phyloP scores from a whole-genome alignment of 1,140 invertebrate genomes.

The Drosophila ogumai region DNA sequence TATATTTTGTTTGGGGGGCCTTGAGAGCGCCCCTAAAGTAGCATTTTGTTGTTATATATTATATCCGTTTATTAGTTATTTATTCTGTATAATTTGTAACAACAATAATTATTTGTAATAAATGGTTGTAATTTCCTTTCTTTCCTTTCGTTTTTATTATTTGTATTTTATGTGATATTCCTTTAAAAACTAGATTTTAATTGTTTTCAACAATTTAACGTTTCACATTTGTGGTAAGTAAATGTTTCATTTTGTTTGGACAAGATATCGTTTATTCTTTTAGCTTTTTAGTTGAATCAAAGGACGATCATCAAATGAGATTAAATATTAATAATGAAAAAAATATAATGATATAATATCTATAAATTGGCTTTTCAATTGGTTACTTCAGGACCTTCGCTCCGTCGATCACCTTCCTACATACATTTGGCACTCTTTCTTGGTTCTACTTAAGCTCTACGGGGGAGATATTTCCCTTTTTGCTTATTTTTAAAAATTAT shows the following conservation, averaged over 20 bases:
- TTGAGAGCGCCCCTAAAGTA: constrained; percentile 37
- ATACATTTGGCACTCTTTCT: constrained; percentile 51
- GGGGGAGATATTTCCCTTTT: constrained; percentile 4
- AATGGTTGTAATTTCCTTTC: constrained; percentile 58
- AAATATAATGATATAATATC: constrained; percentile 35
- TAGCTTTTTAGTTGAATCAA: constrained; percentile 21
- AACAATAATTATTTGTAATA: constrained; percentile 76
- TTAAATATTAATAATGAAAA: constrained; percentile 8
- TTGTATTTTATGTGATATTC: constrained; percentile 59
- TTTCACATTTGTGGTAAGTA: constrained; percentile 76
- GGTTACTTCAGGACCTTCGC: constrained; percentile 24
- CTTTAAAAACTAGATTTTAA: constrained; percentile 71
- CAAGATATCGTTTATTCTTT: constrained; percentile 62
- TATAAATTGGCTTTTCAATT: constrained; percentile 44
- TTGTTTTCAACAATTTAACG: constrained; percentile 79
- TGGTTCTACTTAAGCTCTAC: constrained; percentile 46
- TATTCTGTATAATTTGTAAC: constrained; percentile 67
- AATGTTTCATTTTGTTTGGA: constrained; percentile 65
- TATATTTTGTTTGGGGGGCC: constrained; percentile 3
- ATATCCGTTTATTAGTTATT: constrained; percentile 36
- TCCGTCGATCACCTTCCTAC: constrained; percentile 20
- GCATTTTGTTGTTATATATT: constrained; percentile 37
- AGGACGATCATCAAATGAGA: constrained; percentile 17
- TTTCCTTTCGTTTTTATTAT: constrained; percentile 39
- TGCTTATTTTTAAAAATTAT: constrained; percentile 22